Evolutionary conservation across 2,888 invertebrate species (phyloP).

Genomic region (Spisula subtruncata): DNA sequence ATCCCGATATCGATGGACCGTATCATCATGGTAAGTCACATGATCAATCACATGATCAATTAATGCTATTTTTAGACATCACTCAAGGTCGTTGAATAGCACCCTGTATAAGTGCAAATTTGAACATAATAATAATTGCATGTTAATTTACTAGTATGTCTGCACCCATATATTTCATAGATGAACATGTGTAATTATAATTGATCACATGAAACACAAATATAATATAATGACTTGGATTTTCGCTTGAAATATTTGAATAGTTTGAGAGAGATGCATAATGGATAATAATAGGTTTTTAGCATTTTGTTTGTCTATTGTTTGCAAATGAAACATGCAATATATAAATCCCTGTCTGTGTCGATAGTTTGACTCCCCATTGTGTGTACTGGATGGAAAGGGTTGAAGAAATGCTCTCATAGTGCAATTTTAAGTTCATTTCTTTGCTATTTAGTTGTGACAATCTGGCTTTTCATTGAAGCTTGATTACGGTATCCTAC

Average conservation of each 20-base stretch:
- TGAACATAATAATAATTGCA: conserved; percentile 35
- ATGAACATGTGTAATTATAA: not conserved
- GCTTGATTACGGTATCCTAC: not conserved
- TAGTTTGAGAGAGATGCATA: not conserved
- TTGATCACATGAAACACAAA: not conserved
- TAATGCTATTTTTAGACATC: conserved; percentile 19
- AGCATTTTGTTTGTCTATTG: no score
- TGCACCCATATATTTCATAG: conserved; percentile 26
- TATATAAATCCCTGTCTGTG: not conserved
- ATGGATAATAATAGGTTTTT: not conserved
- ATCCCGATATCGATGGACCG: conserved; percentile 69
- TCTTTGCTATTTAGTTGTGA: not conserved
- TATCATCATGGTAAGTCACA: conserved; percentile 72
- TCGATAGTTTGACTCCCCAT: not conserved
- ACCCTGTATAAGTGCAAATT: conserved; percentile 52
- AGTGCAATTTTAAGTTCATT: conserved; percentile 13
- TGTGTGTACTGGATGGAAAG: not conserved
- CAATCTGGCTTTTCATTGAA: not conserved
- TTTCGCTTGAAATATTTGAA: not conserved
- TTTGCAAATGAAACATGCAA: not conserved
- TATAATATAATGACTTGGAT: not conserved
- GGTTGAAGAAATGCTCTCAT: not conserved
- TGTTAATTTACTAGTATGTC: conserved; percentile 21
- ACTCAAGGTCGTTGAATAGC: conserved; percentile 16
- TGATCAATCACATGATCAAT: conserved; percentile 49